Conservation (phyloP, 2,797 vertebrate genomes). For the Platalea minor region DNA sequence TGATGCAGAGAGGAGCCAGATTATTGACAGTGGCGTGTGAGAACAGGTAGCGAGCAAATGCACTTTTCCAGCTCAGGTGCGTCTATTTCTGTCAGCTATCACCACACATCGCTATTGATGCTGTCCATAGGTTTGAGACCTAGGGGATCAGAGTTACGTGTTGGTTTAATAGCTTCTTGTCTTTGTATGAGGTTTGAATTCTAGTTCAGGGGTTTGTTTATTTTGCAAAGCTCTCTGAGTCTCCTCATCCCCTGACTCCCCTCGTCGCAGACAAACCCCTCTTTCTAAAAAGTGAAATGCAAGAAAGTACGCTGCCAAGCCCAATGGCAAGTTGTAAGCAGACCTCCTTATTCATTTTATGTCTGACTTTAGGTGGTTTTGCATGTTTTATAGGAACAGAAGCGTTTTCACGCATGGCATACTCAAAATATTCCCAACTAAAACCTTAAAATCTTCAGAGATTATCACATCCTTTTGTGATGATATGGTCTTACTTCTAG, state of each 20-base stretch:
- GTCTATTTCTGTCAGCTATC: neutral
- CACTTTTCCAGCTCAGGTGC: neutral
- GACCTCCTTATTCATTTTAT: neutral
- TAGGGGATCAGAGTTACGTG: neutral
- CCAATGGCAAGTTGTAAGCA: neutral
- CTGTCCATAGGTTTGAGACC: neutral
- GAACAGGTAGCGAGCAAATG: neutral
- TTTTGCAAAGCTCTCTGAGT: neutral
- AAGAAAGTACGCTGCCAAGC: neutral
- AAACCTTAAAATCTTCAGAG: neutral
- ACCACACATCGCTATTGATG: rapidly evolving
- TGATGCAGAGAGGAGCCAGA: neutral
- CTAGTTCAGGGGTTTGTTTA: neutral
- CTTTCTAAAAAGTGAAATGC: neutral
- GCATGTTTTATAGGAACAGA: neutral
- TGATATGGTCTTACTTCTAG: neutral
- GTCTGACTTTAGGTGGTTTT: neutral
- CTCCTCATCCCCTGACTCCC: neutral
- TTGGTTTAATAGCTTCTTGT: neutral
- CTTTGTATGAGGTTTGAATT: neutral
- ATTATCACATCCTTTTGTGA: neutral
- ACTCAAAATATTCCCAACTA: neutral
- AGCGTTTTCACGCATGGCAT: neutral
- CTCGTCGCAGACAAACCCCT: neutral
- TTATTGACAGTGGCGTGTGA: neutral